phyloP scores from a whole-genome alignment of 2,113 vertebrate genomes.

The Protomyctophum bolini region DNA sequence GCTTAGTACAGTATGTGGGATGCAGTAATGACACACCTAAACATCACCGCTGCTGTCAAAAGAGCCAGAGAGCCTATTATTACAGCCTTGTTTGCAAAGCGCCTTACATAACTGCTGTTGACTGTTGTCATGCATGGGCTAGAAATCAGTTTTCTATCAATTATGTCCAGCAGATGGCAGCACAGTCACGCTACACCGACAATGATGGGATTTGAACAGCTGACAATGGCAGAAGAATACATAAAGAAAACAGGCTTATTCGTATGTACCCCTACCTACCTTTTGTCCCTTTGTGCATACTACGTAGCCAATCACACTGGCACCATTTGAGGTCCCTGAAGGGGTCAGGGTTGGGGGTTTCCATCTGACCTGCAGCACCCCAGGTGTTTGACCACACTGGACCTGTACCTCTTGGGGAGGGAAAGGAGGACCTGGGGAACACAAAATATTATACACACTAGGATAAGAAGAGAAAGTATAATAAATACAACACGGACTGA shows the following conservation, averaged over 20 bases:
- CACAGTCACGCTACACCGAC: constrained; percentile 27
- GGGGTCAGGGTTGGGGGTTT: constrained; percentile 86
- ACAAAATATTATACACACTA: constrained; percentile 33
- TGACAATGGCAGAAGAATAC: background rate
- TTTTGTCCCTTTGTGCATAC: constrained; percentile 94
- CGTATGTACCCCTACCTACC: constrained; percentile 73
- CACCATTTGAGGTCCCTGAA: constrained; percentile 92
- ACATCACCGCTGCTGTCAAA: too few species aligned
- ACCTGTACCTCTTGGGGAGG: constrained; percentile 91
- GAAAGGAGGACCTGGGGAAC: constrained; percentile 86
- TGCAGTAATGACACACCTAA: background rate
- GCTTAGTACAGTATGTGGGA: background rate
- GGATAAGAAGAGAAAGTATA: constrained; percentile 31
- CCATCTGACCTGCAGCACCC: constrained; percentile 90
- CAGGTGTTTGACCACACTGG: constrained; percentile 82
- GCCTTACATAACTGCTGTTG: constrained; percentile 22
- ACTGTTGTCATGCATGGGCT: constrained; percentile 4
- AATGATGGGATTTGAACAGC: too few species aligned
- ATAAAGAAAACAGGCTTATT: background rate
- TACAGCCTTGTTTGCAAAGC: background rate
- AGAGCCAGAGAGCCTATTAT: background rate
- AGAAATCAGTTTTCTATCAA: constrained; percentile 20
- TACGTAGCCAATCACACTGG: constrained; percentile 90
- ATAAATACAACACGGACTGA: constrained; percentile 14
- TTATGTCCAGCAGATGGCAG: constrained; percentile 69